phyloP scores from a whole-genome alignment of 2,888 invertebrate species.

The Drosophila atripex region DNA sequence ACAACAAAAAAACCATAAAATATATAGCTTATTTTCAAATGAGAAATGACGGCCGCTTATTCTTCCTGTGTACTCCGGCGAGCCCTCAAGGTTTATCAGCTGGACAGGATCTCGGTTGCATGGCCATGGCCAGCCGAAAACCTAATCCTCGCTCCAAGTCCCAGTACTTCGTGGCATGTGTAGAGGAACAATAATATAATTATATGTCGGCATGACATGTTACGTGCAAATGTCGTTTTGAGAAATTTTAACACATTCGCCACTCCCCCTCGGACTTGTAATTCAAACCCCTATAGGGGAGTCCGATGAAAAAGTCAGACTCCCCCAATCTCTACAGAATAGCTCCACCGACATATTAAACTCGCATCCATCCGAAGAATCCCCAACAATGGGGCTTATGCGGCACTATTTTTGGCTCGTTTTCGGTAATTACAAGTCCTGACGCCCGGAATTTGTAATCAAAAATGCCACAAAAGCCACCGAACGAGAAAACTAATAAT shows the following conservation, averaged over 20 bases:
- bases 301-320: too few species aligned
- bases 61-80: slow-evolving; percentile 7
- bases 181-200: slow-evolving; percentile 68
- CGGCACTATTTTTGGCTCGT: slow-evolving; percentile 5
- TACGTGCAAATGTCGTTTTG: slow-evolving; percentile 65
- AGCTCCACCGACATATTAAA: slow-evolving; percentile 1
- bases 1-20: not conserved
- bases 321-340: not conserved
- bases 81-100: slow-evolving; percentile 60
- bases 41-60: not conserved
- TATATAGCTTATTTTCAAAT: not conserved
- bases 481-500: slow-evolving; percentile 71
- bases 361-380: slow-evolving; percentile 16
- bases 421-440: slow-evolving; percentile 49
- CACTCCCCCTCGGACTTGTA: not conserved
- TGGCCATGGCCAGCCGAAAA: slow-evolving; percentile 31
- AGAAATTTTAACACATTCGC: slow-evolving; percentile 61
- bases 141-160: slow-evolving; percentile 22
- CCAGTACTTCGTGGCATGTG: slow-evolving; percentile 31
- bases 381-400: slow-evolving; percentile 27
- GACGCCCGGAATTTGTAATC: slow-evolving; percentile 69
- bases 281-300: not conserved
- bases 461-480: slow-evolving; percentile 69
- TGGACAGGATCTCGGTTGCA: slow-evolving; percentile 55
- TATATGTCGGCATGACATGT: slow-evolving; percentile 72